Evolutionary conservation across 2,888 invertebrate genomes (phyloP).

Genomic region (Amphipoea oculea): DNA sequence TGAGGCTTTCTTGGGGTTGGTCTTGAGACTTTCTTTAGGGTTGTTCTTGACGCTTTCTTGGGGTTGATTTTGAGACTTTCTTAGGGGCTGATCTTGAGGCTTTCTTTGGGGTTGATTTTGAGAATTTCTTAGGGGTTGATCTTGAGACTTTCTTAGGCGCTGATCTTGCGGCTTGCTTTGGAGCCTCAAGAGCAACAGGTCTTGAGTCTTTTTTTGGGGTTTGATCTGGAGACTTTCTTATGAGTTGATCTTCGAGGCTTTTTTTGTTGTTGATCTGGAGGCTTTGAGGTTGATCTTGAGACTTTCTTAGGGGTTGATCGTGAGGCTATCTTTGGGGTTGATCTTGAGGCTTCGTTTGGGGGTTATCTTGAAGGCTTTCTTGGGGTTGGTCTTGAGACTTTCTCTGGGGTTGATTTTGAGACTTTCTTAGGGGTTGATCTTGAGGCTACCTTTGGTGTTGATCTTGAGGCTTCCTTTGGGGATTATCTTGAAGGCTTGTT

Average conservation of each 20-base stretch:
- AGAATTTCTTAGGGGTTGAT: no score
- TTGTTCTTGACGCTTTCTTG: no score
- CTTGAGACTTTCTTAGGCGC: no score
- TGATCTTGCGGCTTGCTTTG: no score
- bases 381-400: not conserved
- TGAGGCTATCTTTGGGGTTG: no score
- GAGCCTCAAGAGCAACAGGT: no score
- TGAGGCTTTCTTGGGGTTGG: not conserved
- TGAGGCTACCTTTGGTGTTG: not conserved
- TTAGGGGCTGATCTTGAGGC: no score
- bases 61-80: no score
- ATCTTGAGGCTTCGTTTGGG: not conserved
- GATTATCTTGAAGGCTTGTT: not conserved
- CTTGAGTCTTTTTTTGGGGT: no score
- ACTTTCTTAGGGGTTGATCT: not conserved
- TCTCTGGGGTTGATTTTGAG: not conserved
- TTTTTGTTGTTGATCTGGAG: not conserved
- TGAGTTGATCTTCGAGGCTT: not conserved
- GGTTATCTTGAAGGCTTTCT: not conserved
- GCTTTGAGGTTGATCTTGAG: not conserved
- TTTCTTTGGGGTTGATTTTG: no score
- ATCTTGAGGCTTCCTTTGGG: not conserved
- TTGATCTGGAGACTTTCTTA: no score
- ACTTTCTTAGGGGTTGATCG: not conserved
- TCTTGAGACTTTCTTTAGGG: no score